These are phyloP conservation scores for Andrena haemorrhoa DNA, from an alignment of 2,888 invertebrate species.

Conservation along the genomic window DNA sequence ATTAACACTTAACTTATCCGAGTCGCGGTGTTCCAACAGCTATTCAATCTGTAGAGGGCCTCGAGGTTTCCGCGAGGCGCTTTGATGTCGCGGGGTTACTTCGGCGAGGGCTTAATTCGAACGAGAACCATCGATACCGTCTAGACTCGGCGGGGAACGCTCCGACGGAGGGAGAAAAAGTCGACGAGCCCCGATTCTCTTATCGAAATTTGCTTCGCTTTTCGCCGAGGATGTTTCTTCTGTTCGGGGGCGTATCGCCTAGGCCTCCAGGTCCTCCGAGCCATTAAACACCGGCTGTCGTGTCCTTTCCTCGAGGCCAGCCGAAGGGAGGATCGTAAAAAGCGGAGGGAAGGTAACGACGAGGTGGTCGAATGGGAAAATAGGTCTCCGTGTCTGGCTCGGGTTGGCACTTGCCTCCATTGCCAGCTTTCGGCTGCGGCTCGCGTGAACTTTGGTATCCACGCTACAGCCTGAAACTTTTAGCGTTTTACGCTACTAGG, in stretches of 20 bases:
- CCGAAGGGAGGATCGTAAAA: slow-evolving; percentile 15
- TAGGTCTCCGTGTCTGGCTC: slow-evolving; percentile 79
- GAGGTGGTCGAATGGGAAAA: slow-evolving; percentile 70
- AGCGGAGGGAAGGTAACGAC: slow-evolving; percentile 51
- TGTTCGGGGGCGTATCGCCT: background rate
- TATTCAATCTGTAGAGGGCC: slow-evolving; percentile 44
- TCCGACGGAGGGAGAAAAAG: no score
- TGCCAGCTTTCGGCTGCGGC: slow-evolving; percentile 40
- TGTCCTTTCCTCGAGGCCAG: slow-evolving; percentile 10
- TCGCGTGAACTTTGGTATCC: slow-evolving; percentile 46
- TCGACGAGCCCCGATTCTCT: no score
- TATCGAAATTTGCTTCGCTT: no score
- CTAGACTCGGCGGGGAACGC: background rate
- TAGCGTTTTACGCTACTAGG: no score
- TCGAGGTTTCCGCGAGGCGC: slow-evolving; percentile 34
- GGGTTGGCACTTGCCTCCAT: slow-evolving; percentile 71
- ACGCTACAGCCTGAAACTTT: slow-evolving; percentile 18
- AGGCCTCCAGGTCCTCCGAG: background rate
- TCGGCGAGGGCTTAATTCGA: slow-evolving; percentile 2
- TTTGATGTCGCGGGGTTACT: slow-evolving; percentile 23
- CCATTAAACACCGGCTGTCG: background rate
- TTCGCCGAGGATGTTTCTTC: background rate
- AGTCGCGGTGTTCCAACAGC: slow-evolving; percentile 38
- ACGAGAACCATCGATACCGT: slow-evolving; percentile 28
- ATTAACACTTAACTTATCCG: slow-evolving; percentile 63